Evolutionary conservation across 2,113 vertebrate species (phyloP), one percentile per base, ranked within the genome.

Genomic region (Oreochromis aureus): DNA sequence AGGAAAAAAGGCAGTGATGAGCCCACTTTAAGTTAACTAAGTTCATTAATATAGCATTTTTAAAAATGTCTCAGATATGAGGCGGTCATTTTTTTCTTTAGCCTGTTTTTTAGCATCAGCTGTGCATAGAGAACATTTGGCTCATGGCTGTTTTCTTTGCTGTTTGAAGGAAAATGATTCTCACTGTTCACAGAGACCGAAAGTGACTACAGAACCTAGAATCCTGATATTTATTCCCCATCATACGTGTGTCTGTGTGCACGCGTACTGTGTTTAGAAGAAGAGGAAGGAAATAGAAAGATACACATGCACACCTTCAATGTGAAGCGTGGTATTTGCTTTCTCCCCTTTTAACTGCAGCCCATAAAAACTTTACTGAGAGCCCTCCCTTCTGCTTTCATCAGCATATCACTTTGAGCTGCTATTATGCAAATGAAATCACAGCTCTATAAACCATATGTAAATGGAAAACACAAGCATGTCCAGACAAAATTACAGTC

Each of bases 361-460:
- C 85, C 71, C 80, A 89, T 94, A 92, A 93, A 93, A 94, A 91
- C 81, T 95, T 94, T 89, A 90, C 92, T 81, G 81, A 84, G 86
- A 84, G 84, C 81, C 81, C 81, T 90, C 86, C 90, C 91, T 94
- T 93, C 90, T 94, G 94, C 94, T 92, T 92, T 88, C 95, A 94
- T 95, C 93, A 95, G 93, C 94, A 94, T 82, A 91, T 94, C 92
- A 91, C 92, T 93, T 93, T 94, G 86, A 87, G 91, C 93, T 84
- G 81, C 90, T 94, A 94, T 95, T 95, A 96, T 96, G 95, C 94
- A 96, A 95, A 96, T 96, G 84, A 87, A 86, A 87, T 90, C 85
- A 81, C 89, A 41, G 91, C 93, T 89, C 92, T 92, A 95, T 94
- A 94, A 96, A 96, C 88, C 91, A 89, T 89, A 91, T 95, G 92